Evolutionary conservation across 1,140 invertebrate species (phyloP), one percentile per base, ranked within the genome.

Genomic region (Microplitis mediator): DNA sequence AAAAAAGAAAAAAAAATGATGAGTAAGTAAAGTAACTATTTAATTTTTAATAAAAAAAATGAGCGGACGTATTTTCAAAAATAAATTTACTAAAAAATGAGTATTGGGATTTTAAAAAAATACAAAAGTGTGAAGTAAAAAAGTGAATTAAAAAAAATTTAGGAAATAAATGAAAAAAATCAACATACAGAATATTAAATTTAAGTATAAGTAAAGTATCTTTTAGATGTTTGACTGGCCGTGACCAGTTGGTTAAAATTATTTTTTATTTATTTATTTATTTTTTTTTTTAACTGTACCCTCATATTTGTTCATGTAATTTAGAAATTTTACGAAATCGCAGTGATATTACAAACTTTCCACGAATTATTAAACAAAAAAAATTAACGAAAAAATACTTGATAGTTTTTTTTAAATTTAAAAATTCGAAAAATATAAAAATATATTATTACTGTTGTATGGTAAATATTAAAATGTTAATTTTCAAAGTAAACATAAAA

Each of bases 231-330:
- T 39, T 67, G 45, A 31, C 39, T 23, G 66, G 50, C 35, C 35
- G 77, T 73, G 78, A 76, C 75, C 79, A 76, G 71, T 77, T 82
- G 76, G 81, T 82, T 82, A 76, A 79, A 67, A 78, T 77, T 71
- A 71, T 73, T 69, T 61, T 75, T 50, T 50, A 61, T 73, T 74
- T 76, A 65, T 64, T 62, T 54, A 63, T 52, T 68, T 36, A 31
- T 51, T 72, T 64, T 62, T 54, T 52, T 68, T 36, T 14, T 51
- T 72, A 35, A 35, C 39, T 50, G 31, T 65, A 56, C 50, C 39
- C 56, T 68, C n/a, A 58, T 73, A 69, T 75, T 75, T 75, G 52
- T 56, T 75, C 61, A 56, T 69, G 60, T 52, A 56, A 69, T 72
- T 75, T 69, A 60, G 68, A 63, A 73, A 62, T 61, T 36, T 69